Conservation (phyloP, 2,888 invertebrate genomes). For the Cataglyphis cursor region DNA sequence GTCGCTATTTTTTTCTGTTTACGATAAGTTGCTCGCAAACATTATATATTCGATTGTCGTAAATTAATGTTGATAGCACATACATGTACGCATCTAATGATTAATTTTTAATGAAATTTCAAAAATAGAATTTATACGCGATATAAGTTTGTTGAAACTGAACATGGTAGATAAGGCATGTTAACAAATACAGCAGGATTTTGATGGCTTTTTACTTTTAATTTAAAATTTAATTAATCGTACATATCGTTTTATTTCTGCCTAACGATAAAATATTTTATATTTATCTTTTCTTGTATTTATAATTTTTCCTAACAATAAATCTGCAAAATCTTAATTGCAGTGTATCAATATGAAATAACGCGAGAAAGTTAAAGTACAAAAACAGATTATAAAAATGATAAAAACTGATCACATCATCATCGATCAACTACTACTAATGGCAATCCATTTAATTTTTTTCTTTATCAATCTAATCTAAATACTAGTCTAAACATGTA, state of each 20-base stretch:
- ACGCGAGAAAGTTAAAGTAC: not conserved
- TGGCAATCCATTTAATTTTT: not conserved
- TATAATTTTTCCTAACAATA: not conserved
- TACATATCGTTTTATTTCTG: not conserved
- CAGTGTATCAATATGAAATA: not conserved
- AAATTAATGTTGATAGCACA: not conserved
- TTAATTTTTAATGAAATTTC: not conserved
- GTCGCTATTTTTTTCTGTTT: not conserved
- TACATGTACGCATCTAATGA: not conserved
- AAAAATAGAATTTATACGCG: not conserved
- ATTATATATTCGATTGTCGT: not conserved
- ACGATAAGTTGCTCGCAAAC: too few relatives aligned
- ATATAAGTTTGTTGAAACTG: not conserved
- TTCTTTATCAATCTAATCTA: not conserved
- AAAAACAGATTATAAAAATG: not conserved
- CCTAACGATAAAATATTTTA: not conserved
- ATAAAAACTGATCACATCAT: not conserved
- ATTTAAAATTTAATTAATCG: not conserved
- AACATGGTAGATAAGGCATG: too few relatives aligned
- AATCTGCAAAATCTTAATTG: not conserved
- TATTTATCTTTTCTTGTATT: not conserved
- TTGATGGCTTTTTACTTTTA: not conserved
- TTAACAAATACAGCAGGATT: not conserved
- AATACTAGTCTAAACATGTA: not conserved
- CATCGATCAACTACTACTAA: not conserved